Evolutionary conservation across 2,113 vertebrate species (phyloP), one percentile per base, ranked within the genome.

Genomic region (pig (Sus scrofa)): DNA sequence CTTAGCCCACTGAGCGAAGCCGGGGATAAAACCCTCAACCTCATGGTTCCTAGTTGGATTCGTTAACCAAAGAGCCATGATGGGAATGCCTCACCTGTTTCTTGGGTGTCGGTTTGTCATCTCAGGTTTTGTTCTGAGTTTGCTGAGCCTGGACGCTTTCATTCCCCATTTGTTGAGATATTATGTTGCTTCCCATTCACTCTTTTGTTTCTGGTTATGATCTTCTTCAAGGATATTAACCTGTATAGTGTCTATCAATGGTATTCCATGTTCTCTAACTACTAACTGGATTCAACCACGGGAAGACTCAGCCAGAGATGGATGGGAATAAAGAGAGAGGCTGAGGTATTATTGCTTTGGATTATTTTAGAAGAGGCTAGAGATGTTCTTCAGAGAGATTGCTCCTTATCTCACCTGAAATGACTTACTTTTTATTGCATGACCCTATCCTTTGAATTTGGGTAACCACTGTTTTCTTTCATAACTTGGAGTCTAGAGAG

Each of bases 91-190:
- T 78, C 3, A 84, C 13, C 20, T 3, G 0, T 34, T 91, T 19
- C 37, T 52, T 54, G 18, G 39, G 22, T 75, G 19, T 14, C 3
- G 6, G 12, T 67, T 11, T 68, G 20, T 56, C 65, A 73, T n/a
- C 26, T 70, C 15, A 81, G 32, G 7, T 60, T 87, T 81, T 67
- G 50, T 86, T 94, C 73, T 81, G 32, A 81, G 19, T 94, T 94
- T 58, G 67, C 1, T 71, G 37, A 60, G 6, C 15, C 9, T 1
- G n/a, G 44, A 37, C 3, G 20, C 24, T 67, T 52, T 91, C 37
- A 73, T 32, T 70, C 7, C 24, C 18, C 58, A 50, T 85, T 10
- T 11, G 0, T 20, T 13, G 37, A 65, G 34, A 15, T 73, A 56
- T 26, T 73, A 63, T 79, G 50, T 81, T 60, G 18, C 2, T 24